phyloP scores from a whole-genome alignment of 2,888 invertebrate genomes.

The Chironomus riparius region DNA sequence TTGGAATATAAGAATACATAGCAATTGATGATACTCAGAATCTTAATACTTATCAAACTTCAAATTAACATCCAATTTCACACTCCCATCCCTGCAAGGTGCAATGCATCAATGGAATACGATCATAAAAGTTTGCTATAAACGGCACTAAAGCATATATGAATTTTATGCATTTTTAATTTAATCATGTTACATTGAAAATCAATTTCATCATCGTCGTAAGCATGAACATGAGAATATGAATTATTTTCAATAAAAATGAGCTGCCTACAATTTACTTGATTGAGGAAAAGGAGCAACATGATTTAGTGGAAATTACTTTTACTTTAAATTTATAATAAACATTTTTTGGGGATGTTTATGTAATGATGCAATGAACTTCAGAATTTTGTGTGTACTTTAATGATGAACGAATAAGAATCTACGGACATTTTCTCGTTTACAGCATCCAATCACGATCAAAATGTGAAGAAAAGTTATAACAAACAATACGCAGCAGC shows the following conservation, averaged over 20 bases:
- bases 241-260: not conserved
- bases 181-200: not conserved
- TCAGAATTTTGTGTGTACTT: not conserved
- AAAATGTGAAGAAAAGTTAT: not conserved
- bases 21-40: no score
- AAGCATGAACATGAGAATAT: not conserved
- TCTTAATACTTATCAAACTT: no score
- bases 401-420: not conserved
- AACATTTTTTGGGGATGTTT: no score
- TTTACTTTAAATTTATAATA: not conserved
- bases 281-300: no score
- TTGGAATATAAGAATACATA: no score
- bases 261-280: not conserved
- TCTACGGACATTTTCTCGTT: not conserved
- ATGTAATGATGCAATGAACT: no score
- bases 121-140: not conserved
- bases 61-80: no score
- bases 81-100: no score
- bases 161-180: conserved; percentile 16
- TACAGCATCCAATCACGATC: conserved; percentile 1
- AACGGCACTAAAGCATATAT: not conserved
- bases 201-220: not conserved
- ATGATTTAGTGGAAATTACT: not conserved
- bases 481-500: not conserved
- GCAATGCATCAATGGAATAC: no score